A percentile compares a stretch with the other conserved stretches of the same genome.
Evolutionary conservation across 1,140 invertebrate genomes (phyloP).

Genomic region (Ganaspis sp.): DNA sequence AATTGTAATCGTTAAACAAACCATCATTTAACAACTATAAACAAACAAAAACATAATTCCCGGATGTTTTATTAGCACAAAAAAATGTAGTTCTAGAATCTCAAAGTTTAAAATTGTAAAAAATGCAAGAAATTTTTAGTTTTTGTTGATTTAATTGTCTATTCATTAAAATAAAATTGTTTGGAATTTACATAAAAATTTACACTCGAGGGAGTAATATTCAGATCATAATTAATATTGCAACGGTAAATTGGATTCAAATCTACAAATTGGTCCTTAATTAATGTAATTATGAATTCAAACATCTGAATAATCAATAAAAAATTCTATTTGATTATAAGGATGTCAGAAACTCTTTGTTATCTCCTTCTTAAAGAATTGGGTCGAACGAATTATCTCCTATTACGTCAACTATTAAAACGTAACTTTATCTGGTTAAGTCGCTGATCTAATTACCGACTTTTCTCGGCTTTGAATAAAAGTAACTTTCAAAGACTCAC

Average conservation of each 20-base stretch:
- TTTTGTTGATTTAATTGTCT: too few relatives aligned
- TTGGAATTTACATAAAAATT: too few relatives aligned
- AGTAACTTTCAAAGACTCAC: neutral
- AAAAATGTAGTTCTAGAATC: too few relatives aligned
- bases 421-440: conserved; percentile 14
- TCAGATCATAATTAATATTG: neutral
- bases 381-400: conserved; percentile 21
- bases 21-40: too few relatives aligned
- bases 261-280: neutral
- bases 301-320: neutral
- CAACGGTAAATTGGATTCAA: neutral
- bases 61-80: too few relatives aligned
- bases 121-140: too few relatives aligned
- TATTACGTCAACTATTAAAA: conserved; percentile 29
- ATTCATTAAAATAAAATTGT: too few relatives aligned
- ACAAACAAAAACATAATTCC: too few relatives aligned
- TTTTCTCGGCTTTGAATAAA: conserved; percentile 19
- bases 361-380: conserved; percentile 21
- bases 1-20: too few relatives aligned
- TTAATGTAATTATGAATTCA: neutral
- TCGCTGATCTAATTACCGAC: conserved; percentile 21
- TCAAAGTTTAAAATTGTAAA: too few relatives aligned
- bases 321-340: conserved; percentile 3
- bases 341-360: conserved; percentile 10
- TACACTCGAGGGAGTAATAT: too few relatives aligned